These are phyloP conservation scores for Phylloscopus trochiloides DNA, from an alignment of 2,113 vertebrate genomes.

Conservation along the genomic window DNA sequence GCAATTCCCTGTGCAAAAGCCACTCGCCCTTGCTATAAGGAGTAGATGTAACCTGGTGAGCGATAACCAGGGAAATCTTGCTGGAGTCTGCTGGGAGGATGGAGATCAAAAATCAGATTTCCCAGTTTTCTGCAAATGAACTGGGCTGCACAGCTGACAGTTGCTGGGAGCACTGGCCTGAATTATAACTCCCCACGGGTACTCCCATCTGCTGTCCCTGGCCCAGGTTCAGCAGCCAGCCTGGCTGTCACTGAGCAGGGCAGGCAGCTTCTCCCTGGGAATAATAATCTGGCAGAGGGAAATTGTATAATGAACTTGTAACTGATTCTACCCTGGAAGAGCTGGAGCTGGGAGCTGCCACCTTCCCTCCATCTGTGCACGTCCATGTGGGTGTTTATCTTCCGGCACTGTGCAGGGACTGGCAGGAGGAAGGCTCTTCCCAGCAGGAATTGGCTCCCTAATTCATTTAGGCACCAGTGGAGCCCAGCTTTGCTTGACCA, in stretches of 20 bases:
- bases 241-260: neutral
- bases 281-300: neutral
- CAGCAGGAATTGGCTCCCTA: neutral
- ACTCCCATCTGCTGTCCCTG: conserved; percentile 33
- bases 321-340: neutral
- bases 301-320: neutral
- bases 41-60: neutral
- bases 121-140: neutral
- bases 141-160: neutral
- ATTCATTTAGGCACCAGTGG: neutral
- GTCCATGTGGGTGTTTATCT: neutral
- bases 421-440: conserved; percentile 6
- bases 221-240: neutral
- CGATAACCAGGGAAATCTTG: neutral
- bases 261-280: neutral
- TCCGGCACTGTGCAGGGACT: neutral
- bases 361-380: neutral
- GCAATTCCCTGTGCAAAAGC: neutral
- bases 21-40: neutral
- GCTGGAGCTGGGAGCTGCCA: neutral
- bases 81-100: neutral
- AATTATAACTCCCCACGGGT: neutral
- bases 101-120: neutral
- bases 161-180: neutral
- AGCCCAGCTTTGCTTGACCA: neutral